Evolutionary conservation across 30 jellyfish, hydroid and myxozoan species (phyloP).

Genomic region (Hydractinia symbiolongicarpus): DNA sequence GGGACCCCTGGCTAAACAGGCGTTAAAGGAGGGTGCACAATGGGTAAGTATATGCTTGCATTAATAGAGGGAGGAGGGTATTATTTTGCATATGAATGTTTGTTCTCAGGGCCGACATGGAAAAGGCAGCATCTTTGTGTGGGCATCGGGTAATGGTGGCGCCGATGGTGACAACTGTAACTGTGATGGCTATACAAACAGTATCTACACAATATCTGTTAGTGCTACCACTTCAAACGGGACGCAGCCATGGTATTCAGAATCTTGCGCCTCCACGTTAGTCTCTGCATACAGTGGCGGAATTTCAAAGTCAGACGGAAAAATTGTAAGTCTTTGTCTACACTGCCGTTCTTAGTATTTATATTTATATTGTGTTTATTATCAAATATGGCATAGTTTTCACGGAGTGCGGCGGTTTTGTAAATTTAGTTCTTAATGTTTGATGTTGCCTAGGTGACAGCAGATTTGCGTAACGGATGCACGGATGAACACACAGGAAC

Average conservation of each 20-base stretch:
- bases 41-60: constrained; percentile 37
- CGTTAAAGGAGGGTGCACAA: constrained; percentile 72
- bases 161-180: constrained; percentile 67
- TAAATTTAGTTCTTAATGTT: background rate
- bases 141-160: constrained; percentile 99
- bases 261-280: constrained; percentile 84
- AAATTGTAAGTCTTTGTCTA: constrained; percentile 47
- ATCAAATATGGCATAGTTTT: too few relatives aligned
- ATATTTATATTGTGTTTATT: background rate
- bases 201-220: constrained; percentile 95
- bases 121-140: constrained; percentile 84
- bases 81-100: background rate
- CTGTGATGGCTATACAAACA: constrained; percentile 98
- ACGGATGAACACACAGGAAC: constrained; percentile 89
- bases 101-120: constrained; percentile 85
- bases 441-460: constrained; percentile 63
- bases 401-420: too few relatives aligned
- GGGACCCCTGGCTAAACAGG: constrained; percentile 58
- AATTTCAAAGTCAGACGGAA: constrained; percentile 25
- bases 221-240: constrained; percentile 86
- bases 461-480: constrained; percentile 84
- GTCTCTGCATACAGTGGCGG: constrained; percentile 89
- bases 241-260: constrained; percentile 76
- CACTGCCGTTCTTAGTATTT: background rate
- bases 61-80: background rate